Evolutionary conservation across 2,888 invertebrate genomes (phyloP).

Genomic region (Cephus sareptanus): DNA sequence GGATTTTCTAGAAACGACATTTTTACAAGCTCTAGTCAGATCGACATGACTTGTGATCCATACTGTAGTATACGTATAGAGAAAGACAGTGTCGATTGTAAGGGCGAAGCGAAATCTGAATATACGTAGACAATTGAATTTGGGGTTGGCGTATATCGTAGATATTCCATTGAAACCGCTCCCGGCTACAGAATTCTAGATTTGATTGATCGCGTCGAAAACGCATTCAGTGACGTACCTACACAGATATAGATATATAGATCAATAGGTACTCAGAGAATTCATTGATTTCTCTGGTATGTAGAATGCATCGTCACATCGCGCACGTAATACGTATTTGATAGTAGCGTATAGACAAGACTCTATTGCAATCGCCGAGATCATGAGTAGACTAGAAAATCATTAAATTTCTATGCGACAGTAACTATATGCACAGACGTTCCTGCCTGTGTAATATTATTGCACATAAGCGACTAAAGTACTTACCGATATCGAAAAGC

Average conservation of each 20-base stretch:
- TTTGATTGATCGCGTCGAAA: neutral
- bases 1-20: no score
- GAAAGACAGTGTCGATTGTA: neutral
- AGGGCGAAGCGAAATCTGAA: neutral
- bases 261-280: neutral
- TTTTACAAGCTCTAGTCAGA: neutral
- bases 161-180: neutral
- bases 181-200: neutral
- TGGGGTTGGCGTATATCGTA: neutral
- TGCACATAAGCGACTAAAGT: neutral
- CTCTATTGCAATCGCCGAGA: neutral
- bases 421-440: neutral
- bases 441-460: neutral
- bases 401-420: neutral
- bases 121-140: neutral
- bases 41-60: neutral
- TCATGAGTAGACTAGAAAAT: neutral
- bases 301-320: neutral
- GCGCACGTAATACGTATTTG: neutral
- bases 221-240: neutral
- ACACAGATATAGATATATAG: neutral
- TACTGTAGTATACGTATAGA: neutral
- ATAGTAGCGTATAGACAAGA: neutral
- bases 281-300: neutral
- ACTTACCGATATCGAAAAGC: neutral